A percentile compares a stretch with the other conserved stretches of the same genome.
Conservation (phyloP, 1,140 invertebrate species). For the Stegodyphus dumicola region DNA sequence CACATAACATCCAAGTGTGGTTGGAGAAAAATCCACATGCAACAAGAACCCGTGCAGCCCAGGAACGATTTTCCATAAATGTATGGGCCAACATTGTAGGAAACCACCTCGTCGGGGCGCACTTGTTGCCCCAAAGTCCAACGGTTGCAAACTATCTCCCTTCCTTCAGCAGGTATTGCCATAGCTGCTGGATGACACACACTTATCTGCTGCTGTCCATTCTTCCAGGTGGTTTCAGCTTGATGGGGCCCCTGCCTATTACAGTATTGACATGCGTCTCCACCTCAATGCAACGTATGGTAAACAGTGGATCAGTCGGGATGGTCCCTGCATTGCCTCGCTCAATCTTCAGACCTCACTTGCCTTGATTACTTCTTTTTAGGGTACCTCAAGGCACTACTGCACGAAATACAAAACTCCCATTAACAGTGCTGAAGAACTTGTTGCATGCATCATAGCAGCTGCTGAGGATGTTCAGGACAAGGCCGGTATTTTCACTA, state of each 20-base stretch:
- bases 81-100: too few species aligned
- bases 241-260: neutral
- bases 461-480: neutral
- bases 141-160: too few species aligned
- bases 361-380: neutral
- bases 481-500: neutral
- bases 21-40: too few species aligned
- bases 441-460: neutral
- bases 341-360: neutral
- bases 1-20: too few species aligned
- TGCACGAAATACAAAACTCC: neutral
- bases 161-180: too few species aligned
- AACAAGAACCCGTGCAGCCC: too few species aligned
- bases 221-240: neutral
- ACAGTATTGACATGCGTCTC: neutral
- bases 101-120: too few species aligned
- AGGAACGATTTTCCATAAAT: too few species aligned
- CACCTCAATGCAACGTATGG: neutral
- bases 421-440: neutral
- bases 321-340: neutral
- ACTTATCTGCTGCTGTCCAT: neutral
- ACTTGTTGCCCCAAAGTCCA: too few species aligned
- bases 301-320: neutral
- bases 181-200: too few species aligned
- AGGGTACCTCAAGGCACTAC: neutral